Conservation (phyloP, 2,797 vertebrate genomes). For the Ataeniobius toweri region DNA sequence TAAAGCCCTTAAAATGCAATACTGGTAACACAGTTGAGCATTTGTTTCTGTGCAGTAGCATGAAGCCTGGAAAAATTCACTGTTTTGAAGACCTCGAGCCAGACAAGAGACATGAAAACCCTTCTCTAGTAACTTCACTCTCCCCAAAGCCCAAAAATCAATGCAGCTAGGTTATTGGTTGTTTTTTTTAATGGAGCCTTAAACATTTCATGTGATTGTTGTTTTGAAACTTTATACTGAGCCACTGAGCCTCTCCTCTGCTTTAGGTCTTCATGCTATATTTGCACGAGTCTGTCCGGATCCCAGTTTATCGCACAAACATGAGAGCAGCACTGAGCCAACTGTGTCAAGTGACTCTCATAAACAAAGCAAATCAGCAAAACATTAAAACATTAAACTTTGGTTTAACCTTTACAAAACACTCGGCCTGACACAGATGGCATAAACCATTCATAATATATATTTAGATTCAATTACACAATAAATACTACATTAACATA, state of each 20-base stretch:
- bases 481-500: no score
- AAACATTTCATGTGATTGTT: not conserved
- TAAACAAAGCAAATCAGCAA: not conserved
- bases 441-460: no score
- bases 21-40: not conserved
- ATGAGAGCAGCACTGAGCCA: not conserved
- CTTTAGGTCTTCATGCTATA: not conserved
- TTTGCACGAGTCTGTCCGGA: not conserved
- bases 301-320: not conserved
- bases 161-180: not conserved
- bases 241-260: not conserved
- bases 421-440: not conserved
- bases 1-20: not conserved
- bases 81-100: not conserved
- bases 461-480: no score
- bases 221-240: not conserved
- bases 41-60: not conserved
- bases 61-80: not conserved
- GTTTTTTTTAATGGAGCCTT: not conserved
- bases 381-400: not conserved
- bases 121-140: not conserved
- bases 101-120: not conserved
- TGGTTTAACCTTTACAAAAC: conserved; percentile 1
- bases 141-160: not conserved
- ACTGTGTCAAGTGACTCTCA: conserved; percentile 4